A percentile compares a stretch with the other conserved stretches of the same genome.
Evolutionary conservation across 1,140 invertebrate species (phyloP).

Genomic region (Bathynomus jamesi): DNA sequence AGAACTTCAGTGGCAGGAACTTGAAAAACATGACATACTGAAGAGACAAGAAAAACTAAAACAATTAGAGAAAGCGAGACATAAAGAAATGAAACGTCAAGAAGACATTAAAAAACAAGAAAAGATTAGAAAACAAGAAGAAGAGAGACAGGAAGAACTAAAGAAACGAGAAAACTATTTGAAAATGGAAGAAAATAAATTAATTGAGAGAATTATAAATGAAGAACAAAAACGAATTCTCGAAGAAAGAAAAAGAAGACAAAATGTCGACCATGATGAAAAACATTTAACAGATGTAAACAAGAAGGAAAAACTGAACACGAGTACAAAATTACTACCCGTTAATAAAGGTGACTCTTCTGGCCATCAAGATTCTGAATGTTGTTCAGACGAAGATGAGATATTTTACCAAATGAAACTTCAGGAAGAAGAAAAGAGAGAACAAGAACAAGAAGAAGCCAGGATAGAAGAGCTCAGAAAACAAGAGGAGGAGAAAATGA

Average conservation of each 20-base stretch:
- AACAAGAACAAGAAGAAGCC: slow-evolving; percentile 1
- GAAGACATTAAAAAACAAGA: slow-evolving; percentile 5
- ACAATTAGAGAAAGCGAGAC: slow-evolving; percentile 15
- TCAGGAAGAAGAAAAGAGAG: slow-evolving; percentile 17
- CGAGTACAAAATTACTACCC: no score
- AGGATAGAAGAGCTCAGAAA: slow-evolving; percentile 7
- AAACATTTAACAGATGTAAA: background rate
- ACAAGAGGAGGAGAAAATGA: slow-evolving; percentile 10
- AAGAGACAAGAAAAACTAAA: slow-evolving; percentile 6
- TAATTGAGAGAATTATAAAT: background rate
- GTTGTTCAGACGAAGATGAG: no score
- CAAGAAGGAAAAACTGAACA: no score
- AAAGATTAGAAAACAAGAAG: slow-evolving; percentile 3
- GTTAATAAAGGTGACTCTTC: no score
- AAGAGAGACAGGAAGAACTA: slow-evolving; percentile 5
- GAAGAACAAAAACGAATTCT: slow-evolving; percentile 7
- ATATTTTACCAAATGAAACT: slow-evolving; percentile 17
- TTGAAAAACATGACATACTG: background rate
- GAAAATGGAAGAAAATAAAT: slow-evolving; percentile 7
- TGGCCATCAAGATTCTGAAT: no score
- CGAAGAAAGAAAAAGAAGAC: slow-evolving; percentile 15
- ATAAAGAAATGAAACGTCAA: slow-evolving; percentile 1
- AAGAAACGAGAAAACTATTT: no score
- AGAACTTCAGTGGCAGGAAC: background rate
- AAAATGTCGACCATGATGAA: no score